Base-by-base conservation (phyloP, 2,888 invertebrate genomes). In the Machimus atricapillus region DNA sequence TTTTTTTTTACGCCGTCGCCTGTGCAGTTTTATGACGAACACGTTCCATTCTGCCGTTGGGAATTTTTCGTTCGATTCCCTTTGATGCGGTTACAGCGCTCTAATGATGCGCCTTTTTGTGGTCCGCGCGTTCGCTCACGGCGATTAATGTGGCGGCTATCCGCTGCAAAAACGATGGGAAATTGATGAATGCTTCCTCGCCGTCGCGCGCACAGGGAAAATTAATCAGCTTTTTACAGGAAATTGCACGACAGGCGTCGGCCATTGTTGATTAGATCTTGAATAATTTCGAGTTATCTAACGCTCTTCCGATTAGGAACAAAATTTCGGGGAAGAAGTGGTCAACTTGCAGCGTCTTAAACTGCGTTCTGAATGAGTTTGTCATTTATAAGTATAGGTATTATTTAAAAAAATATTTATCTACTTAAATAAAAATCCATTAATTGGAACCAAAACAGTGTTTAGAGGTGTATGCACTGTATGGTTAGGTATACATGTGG, bases 141-240 rank as follows among this genome's bases (percentile, higher is more conserved):
- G 66, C 23, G 66, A 19, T n/a, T 52, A 52, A 52, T 52, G 16
- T 52, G 66, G 66, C 9, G 0, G 77, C 23, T 77, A 40, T 74
- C 31, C 3, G 23, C 9, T 77, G 77, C 77, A 40, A 77, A 77
- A 77, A 40, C 37, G 40, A 77, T 77, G 77, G 37, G 77, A 40
- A 77, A 77, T 77, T 77, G 77, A 77, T 77, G 77, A 40, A 77
- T 77, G 77, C 40, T 77, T 77, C 40, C 40, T 77, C 37, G 77
- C 12, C 77, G 77, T 23, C 23, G 66, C 66, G 66, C 66, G 77
- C 77, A 77, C 37, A 34, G 37, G 77, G 74, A 74, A 77, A 37
- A 40, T 19, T 77, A 77, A 40, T 77, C 40, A 34, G 77, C 37
- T 40, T 19, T 77, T 77, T 77, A 31, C 23, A 77, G 77, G 40